A percentile compares a stretch with the other conserved stretches of the same genome.
Evolutionary conservation across 2,797 vertebrate genomes (phyloP).

Genomic region (Enteromius anoplus): DNA sequence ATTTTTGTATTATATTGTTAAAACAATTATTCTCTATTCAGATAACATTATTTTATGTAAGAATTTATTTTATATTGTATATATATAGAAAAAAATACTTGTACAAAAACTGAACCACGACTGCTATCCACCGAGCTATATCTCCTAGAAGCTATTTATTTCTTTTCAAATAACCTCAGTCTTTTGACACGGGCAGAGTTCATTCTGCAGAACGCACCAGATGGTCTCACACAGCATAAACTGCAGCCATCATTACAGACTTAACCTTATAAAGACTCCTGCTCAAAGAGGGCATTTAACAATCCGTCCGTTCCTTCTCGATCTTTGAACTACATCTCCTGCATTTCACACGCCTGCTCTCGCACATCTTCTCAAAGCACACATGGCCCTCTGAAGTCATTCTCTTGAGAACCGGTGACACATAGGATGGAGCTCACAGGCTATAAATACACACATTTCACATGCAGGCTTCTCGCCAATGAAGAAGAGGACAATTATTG

Average conservation of each 20-base stretch:
- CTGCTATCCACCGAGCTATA: background rate
- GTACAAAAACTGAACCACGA: background rate
- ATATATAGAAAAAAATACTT: background rate
- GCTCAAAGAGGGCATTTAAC: constrained; percentile 41
- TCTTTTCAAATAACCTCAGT: constrained; percentile 19
- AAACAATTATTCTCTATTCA: background rate
- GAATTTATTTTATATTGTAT: background rate
- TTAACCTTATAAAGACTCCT: constrained; percentile 39
- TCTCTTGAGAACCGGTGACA: constrained; percentile 73
- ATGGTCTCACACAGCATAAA: constrained; percentile 45
- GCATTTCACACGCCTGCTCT: constrained; percentile 38
- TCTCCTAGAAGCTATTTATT: background rate
- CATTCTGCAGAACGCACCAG: constrained; percentile 44
- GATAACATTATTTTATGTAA: background rate
- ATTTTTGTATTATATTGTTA: background rate
- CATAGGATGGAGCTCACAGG: constrained; percentile 61
- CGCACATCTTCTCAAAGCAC: constrained; percentile 32
- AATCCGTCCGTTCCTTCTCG: constrained; percentile 54
- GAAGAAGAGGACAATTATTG: constrained; percentile 78
- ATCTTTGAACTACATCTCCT: constrained; percentile 42
- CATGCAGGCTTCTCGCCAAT: constrained; percentile 64
- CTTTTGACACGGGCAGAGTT: constrained; percentile 15
- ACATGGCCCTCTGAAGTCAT: constrained; percentile 68
- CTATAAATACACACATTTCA: constrained; percentile 78
- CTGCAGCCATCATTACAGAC: constrained; percentile 38